Evolutionary conservation across 2,888 invertebrate species (phyloP), one percentile per base, ranked within the genome.

Genomic region (Cylloceria caligata): DNA sequence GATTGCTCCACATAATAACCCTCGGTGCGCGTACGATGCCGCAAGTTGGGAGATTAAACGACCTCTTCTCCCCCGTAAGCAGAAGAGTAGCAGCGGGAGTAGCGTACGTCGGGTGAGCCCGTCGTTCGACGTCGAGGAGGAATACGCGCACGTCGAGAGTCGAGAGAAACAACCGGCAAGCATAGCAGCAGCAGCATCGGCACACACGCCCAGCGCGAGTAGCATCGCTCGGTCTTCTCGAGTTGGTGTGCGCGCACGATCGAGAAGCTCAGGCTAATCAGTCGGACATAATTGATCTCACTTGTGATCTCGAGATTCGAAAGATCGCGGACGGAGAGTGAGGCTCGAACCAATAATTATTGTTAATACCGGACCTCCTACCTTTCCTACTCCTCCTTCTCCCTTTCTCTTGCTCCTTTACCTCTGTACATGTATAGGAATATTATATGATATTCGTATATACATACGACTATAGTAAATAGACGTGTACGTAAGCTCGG

Each of bases 261-360:
- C 88, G 88, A 85, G 87, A 88, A 87, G 87, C 79, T 80, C 80
- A 81, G 81, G 88, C 91, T 92, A 92, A 92, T 92, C 92, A 91
- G 91, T 90, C 91, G 89, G 90, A 90, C 91, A 90, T 92, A 92
- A 92, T 92, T 92, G 92, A 92, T 92, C 92, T 92, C 90, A 91
- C 92, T 91, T 90, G 91, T 91, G 91, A 92, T 92, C 91, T 92
- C 87, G 91, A 91, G 91, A 92, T 92, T 91, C 91, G 91, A 92
- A 90, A 90, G 91, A 92, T 91, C 91, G 89, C 88, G 90, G 88
- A 90, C 88, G 86, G 87, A 88, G 88, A 89, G 89, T 89, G 90
- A 90, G 91, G 90, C 89, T 91, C 91, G 91, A 92, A 92, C 92
- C 92, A 92, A 92, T 92, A 92, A 92, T 92, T 92, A 92, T 91